Base-by-base conservation (phyloP, 2,888 invertebrate species). In the Parnassius mnemosyne region DNA sequence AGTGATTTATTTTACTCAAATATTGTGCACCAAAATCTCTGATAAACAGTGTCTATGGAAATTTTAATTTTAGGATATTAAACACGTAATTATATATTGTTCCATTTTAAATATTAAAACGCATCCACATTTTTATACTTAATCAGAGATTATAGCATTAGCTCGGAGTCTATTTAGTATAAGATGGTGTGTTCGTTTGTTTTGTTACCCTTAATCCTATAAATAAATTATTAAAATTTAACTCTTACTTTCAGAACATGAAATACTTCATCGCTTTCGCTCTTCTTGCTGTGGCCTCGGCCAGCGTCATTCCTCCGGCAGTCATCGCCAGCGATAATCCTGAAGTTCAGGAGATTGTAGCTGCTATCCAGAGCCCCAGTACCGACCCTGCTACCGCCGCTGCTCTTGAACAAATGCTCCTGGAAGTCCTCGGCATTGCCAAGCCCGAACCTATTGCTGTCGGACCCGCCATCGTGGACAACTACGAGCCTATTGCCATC, bases 281-380 rank as follows among this genome's bases (percentile, higher is more conserved):
- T 9, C 20, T 50, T 16, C 20, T 50, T 9, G 64, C 66, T 43
- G 69, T 68, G 44, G 68, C 63, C 42, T 53, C 68, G 11, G 68
- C 68, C 12, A 56, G 54, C 53, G 60, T 46, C 47, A 55, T 66
- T 11, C 63, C 60, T 47, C 70, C 69, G 47, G 63, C 74, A 25
- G 62, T 73, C 52, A 64, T 68, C 69, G 73, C 81, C 68, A 81
- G 68, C 51, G 66, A 71, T 16, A 72, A 78, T 71, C 60, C 70
- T 41, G 61, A 66, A 60, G 61, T 81, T 67, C 68, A 75, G 65
- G 73, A 72, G 51, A 72, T 76, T 63, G 50, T 75, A 9, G 69
- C 67, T n/a, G 70, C 75, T 42, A 76, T 75, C 71, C 68, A 77
- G 69, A 73, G 74, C 67, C 77, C 78, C 53, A 76, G 69, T 75